These are phyloP conservation scores for Schrankia costaestrigalis DNA, from an alignment of 2,888 invertebrate genomes.

Conservation along the genomic window DNA sequence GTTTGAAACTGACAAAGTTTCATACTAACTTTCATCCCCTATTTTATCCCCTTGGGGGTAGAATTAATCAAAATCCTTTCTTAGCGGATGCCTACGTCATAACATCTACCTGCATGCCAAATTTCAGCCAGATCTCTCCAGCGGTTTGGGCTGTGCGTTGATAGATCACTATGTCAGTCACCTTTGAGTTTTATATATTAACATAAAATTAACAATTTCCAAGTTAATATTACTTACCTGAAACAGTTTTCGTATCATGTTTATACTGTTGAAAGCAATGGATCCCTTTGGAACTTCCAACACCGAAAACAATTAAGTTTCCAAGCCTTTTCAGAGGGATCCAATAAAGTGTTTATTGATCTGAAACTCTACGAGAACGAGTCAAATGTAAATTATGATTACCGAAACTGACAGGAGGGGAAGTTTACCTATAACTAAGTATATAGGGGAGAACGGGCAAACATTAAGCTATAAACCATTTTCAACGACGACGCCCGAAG, in stretches of 20 bases:
- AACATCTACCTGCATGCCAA: too few species aligned
- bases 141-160: too few species aligned
- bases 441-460: conserved; percentile 67
- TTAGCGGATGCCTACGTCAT: too few species aligned
- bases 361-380: conserved; percentile 20
- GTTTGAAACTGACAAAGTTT: too few species aligned
- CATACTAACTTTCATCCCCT: too few species aligned
- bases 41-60: too few species aligned
- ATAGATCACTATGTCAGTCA: too few species aligned
- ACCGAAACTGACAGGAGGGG: conserved; percentile 42
- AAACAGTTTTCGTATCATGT: too few species aligned
- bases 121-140: too few species aligned
- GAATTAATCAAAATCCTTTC: too few species aligned
- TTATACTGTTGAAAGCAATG: too few species aligned
- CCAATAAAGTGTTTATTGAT: conserved; percentile 17
- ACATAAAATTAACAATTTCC: background rate
- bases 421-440: conserved; percentile 53
- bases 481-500: conserved; percentile 62
- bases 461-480: conserved; percentile 71
- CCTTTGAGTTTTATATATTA: too few species aligned
- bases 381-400: conserved; percentile 40
- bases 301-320: conserved; percentile 17
- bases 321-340: conserved; percentile 10
- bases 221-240: background rate
- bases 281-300: conserved; percentile 12